These are phyloP conservation scores for pig (Sus scrofa) DNA, from an alignment of 2,113 vertebrate genomes.

Conservation along the genomic window DNA sequence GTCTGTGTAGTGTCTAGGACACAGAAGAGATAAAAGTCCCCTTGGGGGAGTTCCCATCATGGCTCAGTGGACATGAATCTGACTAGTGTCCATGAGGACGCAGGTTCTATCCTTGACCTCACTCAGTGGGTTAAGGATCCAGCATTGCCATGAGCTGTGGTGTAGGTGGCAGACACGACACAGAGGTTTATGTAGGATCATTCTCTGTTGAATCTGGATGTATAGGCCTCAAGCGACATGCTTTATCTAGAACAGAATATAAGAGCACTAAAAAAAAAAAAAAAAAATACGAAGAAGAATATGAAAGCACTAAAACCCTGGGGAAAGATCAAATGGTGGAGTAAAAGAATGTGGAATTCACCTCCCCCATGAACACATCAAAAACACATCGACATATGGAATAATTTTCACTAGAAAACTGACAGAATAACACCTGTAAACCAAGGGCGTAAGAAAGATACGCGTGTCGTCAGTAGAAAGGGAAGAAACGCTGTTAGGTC, in stretches of 20 bases:
- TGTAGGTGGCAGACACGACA: no score
- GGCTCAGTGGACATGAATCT: no score
- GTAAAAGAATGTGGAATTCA: not conserved
- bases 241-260: not conserved
- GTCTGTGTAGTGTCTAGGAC: not conserved
- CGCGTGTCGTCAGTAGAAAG: no score
- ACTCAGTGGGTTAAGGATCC: no score
- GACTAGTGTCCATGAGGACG: no score
- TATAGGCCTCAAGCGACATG: not conserved
- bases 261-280: no score
- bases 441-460: not conserved
- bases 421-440: not conserved
- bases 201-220: not conserved
- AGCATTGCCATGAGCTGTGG: no score
- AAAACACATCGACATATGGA: no score
- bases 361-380: not conserved
- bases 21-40: not conserved
- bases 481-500: no score
- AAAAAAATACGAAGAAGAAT: no score
- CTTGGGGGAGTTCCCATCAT: no score
- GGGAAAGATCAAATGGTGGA: not conserved
- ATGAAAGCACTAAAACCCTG: not conserved
- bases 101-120: no score
- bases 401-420: not conserved
- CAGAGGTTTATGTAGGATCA: not conserved